Evolutionary conservation across 2,797 vertebrate genomes (phyloP).

Genomic region (Austrolebias charrua): DNA sequence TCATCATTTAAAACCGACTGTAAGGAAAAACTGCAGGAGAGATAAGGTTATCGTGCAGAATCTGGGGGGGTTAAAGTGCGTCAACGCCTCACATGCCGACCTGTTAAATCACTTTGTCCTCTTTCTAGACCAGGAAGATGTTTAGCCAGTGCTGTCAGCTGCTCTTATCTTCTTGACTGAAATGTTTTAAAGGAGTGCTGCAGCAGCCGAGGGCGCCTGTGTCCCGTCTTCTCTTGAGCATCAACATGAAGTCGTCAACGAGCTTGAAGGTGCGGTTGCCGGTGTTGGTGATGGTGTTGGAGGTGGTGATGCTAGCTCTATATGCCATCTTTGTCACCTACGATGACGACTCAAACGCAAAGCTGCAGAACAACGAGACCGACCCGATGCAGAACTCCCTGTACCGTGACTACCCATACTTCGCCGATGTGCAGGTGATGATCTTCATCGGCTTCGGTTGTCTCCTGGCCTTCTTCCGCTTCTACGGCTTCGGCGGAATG

Average conservation of each 20-base stretch:
- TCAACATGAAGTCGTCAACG: slow-evolving; percentile 55
- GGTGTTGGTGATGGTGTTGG: slow-evolving; percentile 70
- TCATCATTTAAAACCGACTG: background rate
- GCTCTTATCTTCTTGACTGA: slow-evolving; percentile 60
- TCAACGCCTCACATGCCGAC: slow-evolving; percentile 4
- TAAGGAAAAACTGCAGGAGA: background rate
- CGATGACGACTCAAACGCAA: slow-evolving; percentile 61
- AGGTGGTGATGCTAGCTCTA: slow-evolving; percentile 71
- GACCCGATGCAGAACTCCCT: slow-evolving; percentile 64
- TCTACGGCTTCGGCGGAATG: slow-evolving; percentile 80
- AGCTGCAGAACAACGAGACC: slow-evolving; percentile 53
- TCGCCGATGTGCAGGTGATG: slow-evolving; percentile 85
- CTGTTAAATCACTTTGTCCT: slow-evolving; percentile 18
- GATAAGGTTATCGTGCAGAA: slow-evolving; percentile 10
- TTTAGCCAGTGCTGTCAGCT: slow-evolving; percentile 30
- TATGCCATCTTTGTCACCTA: slow-evolving; percentile 79
- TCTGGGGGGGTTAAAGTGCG: slow-evolving; percentile 46
- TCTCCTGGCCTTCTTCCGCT: slow-evolving; percentile 79
- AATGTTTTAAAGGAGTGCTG: slow-evolving; percentile 46
- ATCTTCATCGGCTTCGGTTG: slow-evolving; percentile 83
- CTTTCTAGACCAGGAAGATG: slow-evolving; percentile 6
- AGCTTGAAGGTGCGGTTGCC: slow-evolving; percentile 71
- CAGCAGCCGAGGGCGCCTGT: slow-evolving; percentile 1
- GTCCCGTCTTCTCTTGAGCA: slow-evolving; percentile 6
- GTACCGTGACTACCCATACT: slow-evolving; percentile 77